Base-by-base conservation (phyloP, 2,888 invertebrate species). In the Tinea pellionella region DNA sequence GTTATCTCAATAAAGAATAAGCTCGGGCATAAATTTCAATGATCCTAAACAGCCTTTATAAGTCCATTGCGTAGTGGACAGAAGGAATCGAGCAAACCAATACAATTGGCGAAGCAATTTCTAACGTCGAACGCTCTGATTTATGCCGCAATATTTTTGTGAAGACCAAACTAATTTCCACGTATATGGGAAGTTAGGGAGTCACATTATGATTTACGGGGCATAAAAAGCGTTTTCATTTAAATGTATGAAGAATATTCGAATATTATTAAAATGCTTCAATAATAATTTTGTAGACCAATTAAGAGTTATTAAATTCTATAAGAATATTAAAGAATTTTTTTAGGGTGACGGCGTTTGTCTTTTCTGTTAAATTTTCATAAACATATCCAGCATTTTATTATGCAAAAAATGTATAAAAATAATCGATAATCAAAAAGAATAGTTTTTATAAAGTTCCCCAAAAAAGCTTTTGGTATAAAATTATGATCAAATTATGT, bases 1-100 rank as follows among this genome's bases (percentile, higher is more conserved):
- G 62, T 65, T 70, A 64, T 69, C 66, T 68, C 64, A 62, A 61
- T 62, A 64, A 67, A 70, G 67, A 73, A 71, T 70, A 69, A 68
- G 66, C 72, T 69, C 66, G 65, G 63, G 64, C 67, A 65, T 69
- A 69, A 66, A 73, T 76, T 75, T 69, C 70, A 71, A 72, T 76
- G 72, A 73, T 73, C 71, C 75, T 75, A 72, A 79, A 74, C 71
- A 75, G 74, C 69, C 71, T 75, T 78, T 77, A 69, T 72, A 74
- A 73, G 71, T 68, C 75, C 68, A 75, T 78, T 80, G 76, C 72
- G 68, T 71, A 77, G 74, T 72, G 70, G 72, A 70, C 69, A 71
- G 69, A 67, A 71, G 67, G 72, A 71, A 68, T 61, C 68, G 64
- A 68, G 69, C 69, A 66, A 69, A 69, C 67, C 72, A 69, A 72